A percentile compares a stretch with the other conserved stretches of the same genome.
These are phyloP conservation scores for Ethmia dodecea DNA, from an alignment of 2,888 invertebrate genomes.

Conservation along the genomic window DNA sequence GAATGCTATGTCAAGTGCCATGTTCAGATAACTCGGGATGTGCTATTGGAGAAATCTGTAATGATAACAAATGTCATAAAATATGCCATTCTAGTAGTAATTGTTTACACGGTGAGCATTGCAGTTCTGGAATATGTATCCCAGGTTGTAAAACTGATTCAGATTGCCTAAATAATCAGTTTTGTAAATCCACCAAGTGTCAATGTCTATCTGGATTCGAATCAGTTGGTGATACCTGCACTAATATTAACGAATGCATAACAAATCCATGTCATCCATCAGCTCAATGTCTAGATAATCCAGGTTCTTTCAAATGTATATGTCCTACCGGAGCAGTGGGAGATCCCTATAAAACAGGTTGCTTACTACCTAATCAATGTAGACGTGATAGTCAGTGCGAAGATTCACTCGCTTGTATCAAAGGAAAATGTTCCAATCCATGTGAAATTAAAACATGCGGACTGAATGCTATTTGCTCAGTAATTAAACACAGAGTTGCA, in stretches of 20 bases:
- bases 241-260: conserved; percentile 90
- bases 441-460: conserved; percentile 86
- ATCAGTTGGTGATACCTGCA: conserved; percentile 84
- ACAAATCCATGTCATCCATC: conserved; percentile 87
- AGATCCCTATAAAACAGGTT: conserved; percentile 82
- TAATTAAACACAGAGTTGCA: conserved; percentile 82
- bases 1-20: conserved; percentile 86
- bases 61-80: conserved; percentile 87
- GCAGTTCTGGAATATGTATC: conserved; percentile 88
- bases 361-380: conserved; percentile 87
- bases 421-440: conserved; percentile 88
- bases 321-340: conserved; percentile 90
- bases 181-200: conserved; percentile 86
- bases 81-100: conserved; percentile 94
- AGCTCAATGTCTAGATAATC: conserved; percentile 87
- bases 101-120: conserved; percentile 93
- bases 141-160: conserved; percentile 89
- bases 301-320: conserved; percentile 88
- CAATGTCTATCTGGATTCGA: conserved; percentile 87
- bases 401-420: conserved; percentile 84
- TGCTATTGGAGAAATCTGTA: conserved; percentile 91
- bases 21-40: conserved; percentile 86
- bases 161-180: conserved; percentile 87
- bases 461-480: conserved; percentile 85
- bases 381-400: conserved; percentile 85